A percentile compares a stretch with the other conserved stretches of the same genome.
phyloP scores from a whole-genome alignment of 2,113 vertebrate species.

The Siniperca knerii region DNA sequence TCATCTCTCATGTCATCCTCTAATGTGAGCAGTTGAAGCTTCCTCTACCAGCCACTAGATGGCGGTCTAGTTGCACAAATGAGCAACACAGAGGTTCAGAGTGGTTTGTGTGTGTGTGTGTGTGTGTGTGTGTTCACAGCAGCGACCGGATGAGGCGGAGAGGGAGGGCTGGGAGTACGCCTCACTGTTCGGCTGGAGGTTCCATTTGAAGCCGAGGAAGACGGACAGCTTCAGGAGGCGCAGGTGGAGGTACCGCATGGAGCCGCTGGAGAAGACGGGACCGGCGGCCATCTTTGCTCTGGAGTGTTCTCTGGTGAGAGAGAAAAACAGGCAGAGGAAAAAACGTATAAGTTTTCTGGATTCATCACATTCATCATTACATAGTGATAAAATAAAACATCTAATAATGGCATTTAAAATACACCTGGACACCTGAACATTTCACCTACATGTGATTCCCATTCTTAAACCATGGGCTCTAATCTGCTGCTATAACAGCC shows the following conservation, averaged over 20 bases:
- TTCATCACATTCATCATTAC: neutral
- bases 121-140: conserved; percentile 76
- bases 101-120: conserved; percentile 25
- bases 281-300: conserved; percentile 94
- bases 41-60: conserved; percentile 40
- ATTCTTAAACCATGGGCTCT: neutral
- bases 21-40: neutral
- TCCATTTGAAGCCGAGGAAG: conserved; percentile 92
- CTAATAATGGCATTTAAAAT: neutral
- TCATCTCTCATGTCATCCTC: neutral
- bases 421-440: neutral
- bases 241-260: conserved; percentile 95
- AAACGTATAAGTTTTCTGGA: neutral
- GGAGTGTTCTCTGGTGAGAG: conserved; percentile 92
- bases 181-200: conserved; percentile 96
- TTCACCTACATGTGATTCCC: neutral
- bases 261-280: conserved; percentile 93
- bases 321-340: neutral
- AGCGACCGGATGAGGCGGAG: conserved; percentile 89
- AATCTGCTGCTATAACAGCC: neutral
- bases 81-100: neutral
- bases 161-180: conserved; percentile 96
- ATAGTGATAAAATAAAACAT: neutral
- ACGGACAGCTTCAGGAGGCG: conserved; percentile 92
- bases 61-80: conserved; percentile 12